A percentile compares a stretch with the other conserved stretches of the same genome.
Conservation (phyloP, 2,113 vertebrate species). For the Tenebrosternarchus preto region DNA sequence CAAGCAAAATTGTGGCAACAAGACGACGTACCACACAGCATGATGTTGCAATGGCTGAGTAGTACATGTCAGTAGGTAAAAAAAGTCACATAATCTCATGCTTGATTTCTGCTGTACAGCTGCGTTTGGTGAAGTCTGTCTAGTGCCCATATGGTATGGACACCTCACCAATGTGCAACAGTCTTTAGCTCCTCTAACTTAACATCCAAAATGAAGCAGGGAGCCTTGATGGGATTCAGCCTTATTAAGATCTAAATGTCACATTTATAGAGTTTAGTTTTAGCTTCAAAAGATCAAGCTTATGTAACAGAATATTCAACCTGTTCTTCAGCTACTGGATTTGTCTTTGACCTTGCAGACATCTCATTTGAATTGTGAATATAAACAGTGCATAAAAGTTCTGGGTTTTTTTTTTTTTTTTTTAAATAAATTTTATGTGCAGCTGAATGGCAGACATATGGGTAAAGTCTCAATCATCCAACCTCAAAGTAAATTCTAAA, state of each 20-base stretch:
- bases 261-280: no score
- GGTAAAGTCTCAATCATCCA: neutral
- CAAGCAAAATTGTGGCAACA: conserved; percentile 21
- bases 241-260: neutral
- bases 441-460: neutral
- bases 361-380: neutral
- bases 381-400: neutral
- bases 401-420: neutral
- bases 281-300: no score
- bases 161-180: conserved; percentile 40
- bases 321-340: no score
- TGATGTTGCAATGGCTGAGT: neutral
- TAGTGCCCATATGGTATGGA: conserved; percentile 35
- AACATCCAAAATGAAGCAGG: neutral
- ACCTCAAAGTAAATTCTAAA: neutral
- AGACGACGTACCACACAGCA: conserved; percentile 11
- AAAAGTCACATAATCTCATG: conserved; percentile 30
- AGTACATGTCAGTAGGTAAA: conserved; percentile 46
- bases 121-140: conserved; percentile 39
- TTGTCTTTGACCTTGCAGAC: no score
- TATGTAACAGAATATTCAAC: no score
- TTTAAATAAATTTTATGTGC: neutral
- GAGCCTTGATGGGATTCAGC: neutral
- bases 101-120: conserved; percentile 33
- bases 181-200: neutral